Evolutionary conservation across 2,113 vertebrate species (phyloP).

Genomic region (Pandion haliaetus): DNA sequence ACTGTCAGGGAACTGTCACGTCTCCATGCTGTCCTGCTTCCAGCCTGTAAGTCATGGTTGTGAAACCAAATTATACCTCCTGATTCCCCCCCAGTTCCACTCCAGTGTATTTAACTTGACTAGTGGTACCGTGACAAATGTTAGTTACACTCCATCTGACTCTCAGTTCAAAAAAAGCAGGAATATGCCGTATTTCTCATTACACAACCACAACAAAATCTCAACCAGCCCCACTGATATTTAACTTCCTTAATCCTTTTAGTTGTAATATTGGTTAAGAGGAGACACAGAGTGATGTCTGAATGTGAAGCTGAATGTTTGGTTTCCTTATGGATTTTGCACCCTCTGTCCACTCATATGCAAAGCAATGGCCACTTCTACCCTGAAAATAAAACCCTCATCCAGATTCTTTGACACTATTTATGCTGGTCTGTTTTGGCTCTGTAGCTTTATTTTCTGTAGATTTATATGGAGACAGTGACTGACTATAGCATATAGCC

Average conservation of each 20-base stretch:
- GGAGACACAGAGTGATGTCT: background rate
- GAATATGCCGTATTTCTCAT: background rate
- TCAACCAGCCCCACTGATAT: background rate
- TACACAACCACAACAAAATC: background rate
- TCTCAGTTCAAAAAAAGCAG: background rate
- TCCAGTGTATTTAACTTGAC: background rate
- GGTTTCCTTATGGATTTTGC: background rate
- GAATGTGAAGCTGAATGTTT: background rate
- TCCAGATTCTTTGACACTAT: background rate
- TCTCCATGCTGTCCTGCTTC: background rate
- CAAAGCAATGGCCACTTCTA: background rate
- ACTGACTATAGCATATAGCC: background rate
- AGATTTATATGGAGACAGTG: background rate
- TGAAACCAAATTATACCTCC: background rate
- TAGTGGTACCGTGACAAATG: background rate
- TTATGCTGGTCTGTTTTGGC: background rate
- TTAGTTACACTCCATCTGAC: background rate
- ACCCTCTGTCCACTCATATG: background rate
- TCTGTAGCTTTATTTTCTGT: background rate
- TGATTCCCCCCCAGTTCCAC: background rate
- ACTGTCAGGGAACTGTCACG: background rate
- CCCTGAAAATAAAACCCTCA: background rate
- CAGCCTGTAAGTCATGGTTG: background rate
- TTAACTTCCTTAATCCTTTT: background rate
- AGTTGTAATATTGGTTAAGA: background rate